These are phyloP conservation scores for Psittacula derbiana DNA, from an alignment of 2,797 vertebrate genomes.

Conservation along the genomic window DNA sequence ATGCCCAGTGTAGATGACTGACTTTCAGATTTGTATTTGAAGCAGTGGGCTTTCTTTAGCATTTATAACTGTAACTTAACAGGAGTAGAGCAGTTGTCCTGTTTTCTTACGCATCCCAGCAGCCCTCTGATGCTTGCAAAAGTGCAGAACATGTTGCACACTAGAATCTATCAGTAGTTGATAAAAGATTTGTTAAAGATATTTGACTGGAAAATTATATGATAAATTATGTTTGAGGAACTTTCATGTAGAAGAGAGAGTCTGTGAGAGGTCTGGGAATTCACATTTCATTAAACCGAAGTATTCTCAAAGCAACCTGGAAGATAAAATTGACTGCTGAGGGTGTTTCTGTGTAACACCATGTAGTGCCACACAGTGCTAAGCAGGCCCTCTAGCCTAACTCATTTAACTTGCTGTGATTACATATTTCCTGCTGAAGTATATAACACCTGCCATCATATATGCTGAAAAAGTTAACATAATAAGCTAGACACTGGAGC, in stretches of 20 bases:
- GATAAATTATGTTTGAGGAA: neutral
- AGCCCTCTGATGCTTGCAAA: neutral
- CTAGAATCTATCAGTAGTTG: neutral
- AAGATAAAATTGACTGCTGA: neutral
- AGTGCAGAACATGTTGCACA: neutral
- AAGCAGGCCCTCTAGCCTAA: neutral
- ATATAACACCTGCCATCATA: neutral
- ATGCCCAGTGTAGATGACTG: accelerated
- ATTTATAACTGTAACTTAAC: neutral
- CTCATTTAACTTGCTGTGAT: neutral
- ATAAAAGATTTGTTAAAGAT: neutral
- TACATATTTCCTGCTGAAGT: neutral
- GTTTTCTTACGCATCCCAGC: neutral
- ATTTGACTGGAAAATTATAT: neutral
- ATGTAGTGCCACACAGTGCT: neutral
- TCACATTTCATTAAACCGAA: neutral
- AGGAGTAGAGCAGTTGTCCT: neutral
- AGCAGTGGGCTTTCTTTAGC: neutral
- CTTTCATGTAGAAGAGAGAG: neutral
- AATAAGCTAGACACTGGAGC: neutral
- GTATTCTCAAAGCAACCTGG: neutral
- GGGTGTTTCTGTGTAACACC: neutral
- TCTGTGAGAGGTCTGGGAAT: neutral
- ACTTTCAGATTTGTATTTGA: neutral
- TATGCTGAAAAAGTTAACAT: neutral